phyloP scores from a whole-genome alignment of 2,888 invertebrate species.

The Elmis aenea region DNA sequence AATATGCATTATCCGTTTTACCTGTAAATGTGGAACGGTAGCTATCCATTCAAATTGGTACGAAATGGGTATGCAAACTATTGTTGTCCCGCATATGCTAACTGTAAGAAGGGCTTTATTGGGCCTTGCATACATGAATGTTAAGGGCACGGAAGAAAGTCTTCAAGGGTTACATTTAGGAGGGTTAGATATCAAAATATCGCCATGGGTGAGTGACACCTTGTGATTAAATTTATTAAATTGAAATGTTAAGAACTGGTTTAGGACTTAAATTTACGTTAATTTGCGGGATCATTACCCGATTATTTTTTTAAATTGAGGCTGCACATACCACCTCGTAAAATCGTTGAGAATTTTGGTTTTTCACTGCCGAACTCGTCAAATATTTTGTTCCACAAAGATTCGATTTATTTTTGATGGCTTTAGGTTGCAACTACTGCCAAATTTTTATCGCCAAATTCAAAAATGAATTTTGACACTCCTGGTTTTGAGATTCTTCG shows the following conservation, averaged over 20 bases:
- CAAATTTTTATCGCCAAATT: no score
- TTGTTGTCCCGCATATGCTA: slow-evolving; percentile 20
- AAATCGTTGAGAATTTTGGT: no score
- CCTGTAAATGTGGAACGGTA: slow-evolving; percentile 20
- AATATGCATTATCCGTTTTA: slow-evolving; percentile 30
- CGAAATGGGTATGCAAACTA: slow-evolving; percentile 24
- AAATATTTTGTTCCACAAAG: no score
- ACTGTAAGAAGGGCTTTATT: slow-evolving; percentile 19
- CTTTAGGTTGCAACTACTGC: no score
- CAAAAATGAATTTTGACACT: no score
- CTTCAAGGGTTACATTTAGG: slow-evolving; percentile 9
- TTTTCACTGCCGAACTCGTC: no score
- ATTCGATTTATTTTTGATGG: no score
- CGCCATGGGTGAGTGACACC: slow-evolving; percentile 35
- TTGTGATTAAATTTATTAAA: slow-evolving; percentile 31
- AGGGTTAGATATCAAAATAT: slow-evolving; percentile 30
- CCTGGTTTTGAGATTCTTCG: no score
- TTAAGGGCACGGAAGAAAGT: slow-evolving; percentile 15
- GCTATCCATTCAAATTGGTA: slow-evolving; percentile 16
- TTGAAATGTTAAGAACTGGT: slow-evolving; percentile 64
- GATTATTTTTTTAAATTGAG: no score
- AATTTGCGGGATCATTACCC: no score
- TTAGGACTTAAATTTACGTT: slow-evolving; percentile 20
- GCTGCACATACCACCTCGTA: no score
- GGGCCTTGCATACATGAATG: slow-evolving; percentile 19